Conservation (phyloP, 2,113 vertebrate genomes). For the Sinocyclocheilus anshuiensis region DNA sequence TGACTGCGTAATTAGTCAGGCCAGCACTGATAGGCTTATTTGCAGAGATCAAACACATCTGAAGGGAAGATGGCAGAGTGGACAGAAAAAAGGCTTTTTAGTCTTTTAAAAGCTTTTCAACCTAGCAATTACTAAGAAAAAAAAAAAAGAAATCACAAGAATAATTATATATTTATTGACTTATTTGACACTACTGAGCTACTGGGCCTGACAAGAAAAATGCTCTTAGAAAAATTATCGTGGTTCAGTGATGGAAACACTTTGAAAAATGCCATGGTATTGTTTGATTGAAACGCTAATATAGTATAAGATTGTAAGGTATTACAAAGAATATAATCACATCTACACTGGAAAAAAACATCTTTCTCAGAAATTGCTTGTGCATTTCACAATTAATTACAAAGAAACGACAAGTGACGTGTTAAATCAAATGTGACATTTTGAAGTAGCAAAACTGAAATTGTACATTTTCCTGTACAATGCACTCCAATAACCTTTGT, state of each 20-base stretch:
- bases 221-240: neutral
- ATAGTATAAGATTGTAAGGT: neutral
- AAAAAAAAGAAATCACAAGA: conserved; percentile 1
- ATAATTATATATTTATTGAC: conserved; percentile 34
- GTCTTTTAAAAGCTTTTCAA: conserved; percentile 28
- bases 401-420: neutral
- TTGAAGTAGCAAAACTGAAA: neutral
- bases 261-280: neutral
- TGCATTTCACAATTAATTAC: neutral
- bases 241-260: neutral
- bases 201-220: conserved; percentile 11
- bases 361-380: neutral
- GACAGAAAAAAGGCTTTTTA: neutral
- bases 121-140: conserved; percentile 5
- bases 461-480: no score
- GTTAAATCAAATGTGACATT: neutral
- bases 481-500: no score
- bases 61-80: conserved; percentile 8
- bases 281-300: neutral
- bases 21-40: conserved; percentile 26
- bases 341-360: neutral
- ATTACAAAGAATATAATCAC: neutral
- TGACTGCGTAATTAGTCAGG: conserved; percentile 50
- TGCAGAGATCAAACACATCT: conserved; percentile 13
- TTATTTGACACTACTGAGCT: neutral